Evolutionary conservation across 2,888 invertebrate species (phyloP).

Genomic region (Clistopyga incitator): DNA sequence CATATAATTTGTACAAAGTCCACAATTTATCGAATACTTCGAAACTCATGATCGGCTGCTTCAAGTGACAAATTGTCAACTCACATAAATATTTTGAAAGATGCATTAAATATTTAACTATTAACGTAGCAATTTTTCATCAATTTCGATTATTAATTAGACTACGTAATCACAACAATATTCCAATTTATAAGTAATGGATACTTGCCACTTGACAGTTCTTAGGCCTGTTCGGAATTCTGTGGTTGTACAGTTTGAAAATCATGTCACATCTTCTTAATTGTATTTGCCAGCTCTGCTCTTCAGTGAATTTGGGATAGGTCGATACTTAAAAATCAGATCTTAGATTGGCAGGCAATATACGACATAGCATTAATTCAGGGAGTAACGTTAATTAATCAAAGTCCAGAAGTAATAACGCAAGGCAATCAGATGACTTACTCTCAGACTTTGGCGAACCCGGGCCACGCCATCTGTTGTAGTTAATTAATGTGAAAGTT

Average conservation of each 20-base stretch:
- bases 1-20: too few relatives aligned
- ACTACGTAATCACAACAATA: too few relatives aligned
- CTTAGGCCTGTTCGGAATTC: too few relatives aligned
- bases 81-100: too few relatives aligned
- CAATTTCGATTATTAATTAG: too few relatives aligned
- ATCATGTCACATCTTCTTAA: background rate
- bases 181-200: too few relatives aligned
- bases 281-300: background rate
- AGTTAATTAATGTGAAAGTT: conserved; percentile 27
- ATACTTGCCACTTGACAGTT: too few relatives aligned
- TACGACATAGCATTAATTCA: background rate
- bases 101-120: too few relatives aligned
- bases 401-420: conserved; percentile 7
- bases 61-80: too few relatives aligned
- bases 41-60: too few relatives aligned
- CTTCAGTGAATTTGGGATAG: background rate
- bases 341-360: background rate
- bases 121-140: too few relatives aligned
- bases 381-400: conserved; percentile 3
- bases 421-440: background rate
- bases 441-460: background rate
- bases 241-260: background rate
- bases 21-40: too few relatives aligned
- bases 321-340: background rate
- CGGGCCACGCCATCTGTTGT: conserved; percentile 16